phyloP scores from a whole-genome alignment of 37 sponge, comb jelly and placozoan genomes.

The Spongilla lacustris region DNA sequence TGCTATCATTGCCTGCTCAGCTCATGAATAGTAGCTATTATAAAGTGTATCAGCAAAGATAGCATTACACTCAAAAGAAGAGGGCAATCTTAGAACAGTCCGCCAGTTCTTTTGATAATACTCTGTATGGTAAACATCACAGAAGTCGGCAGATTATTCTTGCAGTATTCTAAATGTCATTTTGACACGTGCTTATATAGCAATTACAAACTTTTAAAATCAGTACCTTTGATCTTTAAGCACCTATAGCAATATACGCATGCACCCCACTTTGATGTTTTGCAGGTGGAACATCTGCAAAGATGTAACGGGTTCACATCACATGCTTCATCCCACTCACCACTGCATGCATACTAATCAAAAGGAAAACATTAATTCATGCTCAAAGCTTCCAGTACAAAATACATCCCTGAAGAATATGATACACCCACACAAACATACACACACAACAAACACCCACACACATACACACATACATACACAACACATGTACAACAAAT shows the following conservation, averaged over 20 bases:
- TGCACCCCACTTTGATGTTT: neutral
- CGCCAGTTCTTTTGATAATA: neutral
- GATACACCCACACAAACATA: constrained; percentile 27
- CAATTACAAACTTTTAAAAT: neutral
- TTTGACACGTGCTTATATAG: neutral
- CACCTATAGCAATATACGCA: neutral
- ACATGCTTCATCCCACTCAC: neutral
- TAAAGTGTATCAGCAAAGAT: neutral
- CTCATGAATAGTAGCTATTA: neutral
- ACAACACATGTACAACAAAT: neutral
- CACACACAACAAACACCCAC: constrained; percentile 11
- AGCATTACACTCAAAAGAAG: neutral
- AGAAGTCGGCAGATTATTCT: neutral
- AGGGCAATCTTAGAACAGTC: neutral
- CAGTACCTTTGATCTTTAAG: neutral
- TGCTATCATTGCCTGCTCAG: neutral
- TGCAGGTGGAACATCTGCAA: neutral
- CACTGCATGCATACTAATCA: neutral
- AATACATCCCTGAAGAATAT: neutral
- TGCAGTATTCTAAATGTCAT: neutral
- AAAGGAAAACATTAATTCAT: neutral
- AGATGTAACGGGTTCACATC: neutral
- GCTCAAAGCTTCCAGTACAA: no score
- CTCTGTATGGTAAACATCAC: neutral
- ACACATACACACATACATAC: no score